These are phyloP conservation scores for Escarpia spicata DNA, from an alignment of 2,888 invertebrate species.

Conservation along the genomic window DNA sequence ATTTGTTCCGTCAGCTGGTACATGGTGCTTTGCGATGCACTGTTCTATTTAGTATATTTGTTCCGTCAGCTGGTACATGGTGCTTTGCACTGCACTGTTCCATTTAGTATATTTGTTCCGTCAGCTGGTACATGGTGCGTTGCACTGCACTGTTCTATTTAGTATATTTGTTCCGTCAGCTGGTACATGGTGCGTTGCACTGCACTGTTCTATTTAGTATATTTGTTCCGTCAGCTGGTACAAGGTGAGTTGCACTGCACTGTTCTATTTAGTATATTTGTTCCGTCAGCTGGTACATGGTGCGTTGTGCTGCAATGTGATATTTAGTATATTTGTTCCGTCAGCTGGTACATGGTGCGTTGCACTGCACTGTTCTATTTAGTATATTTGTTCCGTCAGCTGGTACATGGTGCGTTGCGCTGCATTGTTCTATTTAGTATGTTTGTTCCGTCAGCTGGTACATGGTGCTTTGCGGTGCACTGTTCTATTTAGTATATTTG, in stretches of 20 bases:
- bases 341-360: background rate
- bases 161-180: background rate
- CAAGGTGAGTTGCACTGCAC: background rate
- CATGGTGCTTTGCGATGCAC: background rate
- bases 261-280: background rate
- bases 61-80: background rate
- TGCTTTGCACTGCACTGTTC: background rate
- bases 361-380: no score
- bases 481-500: background rate
- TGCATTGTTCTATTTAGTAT: background rate
- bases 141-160: no score
- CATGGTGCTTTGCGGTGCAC: background rate
- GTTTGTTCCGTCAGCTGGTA: background rate
- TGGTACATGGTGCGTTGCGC: background rate
- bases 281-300: background rate
- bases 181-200: background rate
- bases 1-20: background rate
- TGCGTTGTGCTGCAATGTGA: background rate
- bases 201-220: background rate
- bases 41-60: background rate
- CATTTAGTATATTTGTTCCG: background rate
- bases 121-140: background rate
- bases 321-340: background rate
- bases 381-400: background rate
- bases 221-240: background rate